These are phyloP conservation scores for Menidia menidia DNA, from an alignment of 2,797 vertebrate species.

Conservation along the genomic window DNA sequence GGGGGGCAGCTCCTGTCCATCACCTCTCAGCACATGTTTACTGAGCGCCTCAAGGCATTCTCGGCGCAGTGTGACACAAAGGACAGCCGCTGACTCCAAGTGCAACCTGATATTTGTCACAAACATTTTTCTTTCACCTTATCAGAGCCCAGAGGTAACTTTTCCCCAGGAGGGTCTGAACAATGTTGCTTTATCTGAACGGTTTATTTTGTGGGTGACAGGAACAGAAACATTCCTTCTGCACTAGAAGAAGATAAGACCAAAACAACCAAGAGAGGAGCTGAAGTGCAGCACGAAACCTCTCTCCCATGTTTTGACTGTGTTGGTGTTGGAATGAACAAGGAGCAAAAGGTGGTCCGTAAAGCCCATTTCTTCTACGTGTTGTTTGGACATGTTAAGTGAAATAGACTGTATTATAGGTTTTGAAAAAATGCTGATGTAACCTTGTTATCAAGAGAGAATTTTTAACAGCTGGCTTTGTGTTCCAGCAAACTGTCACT, in stretches of 20 bases:
- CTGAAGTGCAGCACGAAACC: conserved; percentile 26
- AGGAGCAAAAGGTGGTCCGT: conserved; percentile 8
- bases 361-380: conserved; percentile 10
- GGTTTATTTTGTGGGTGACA: conserved; percentile 52
- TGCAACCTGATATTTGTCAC: conserved; percentile 40
- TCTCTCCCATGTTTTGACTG: background rate
- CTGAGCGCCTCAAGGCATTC: conserved; percentile 46
- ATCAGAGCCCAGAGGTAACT: conserved; percentile 35
- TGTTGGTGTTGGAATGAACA: background rate
- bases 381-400: conserved; percentile 17
- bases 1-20: conserved; percentile 70
- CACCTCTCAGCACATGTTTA: conserved; percentile 61
- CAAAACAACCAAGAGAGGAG: conserved; percentile 32
- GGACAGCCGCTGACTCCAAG: conserved; percentile 44
- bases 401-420: conserved; percentile 17
- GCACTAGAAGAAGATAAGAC: conserved; percentile 47
- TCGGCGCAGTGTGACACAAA: conserved; percentile 39
- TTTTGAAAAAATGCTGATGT: conserved; percentile 25
- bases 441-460: conserved; percentile 28
- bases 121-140: conserved; percentile 40
- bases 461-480: conserved; percentile 36
- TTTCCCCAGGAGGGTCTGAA: conserved; percentile 42
- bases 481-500: conserved; percentile 26
- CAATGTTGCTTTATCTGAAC: conserved; percentile 45
- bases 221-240: conserved; percentile 57